Base-by-base conservation (phyloP, 1,140 invertebrate genomes). In the Calosoma granatense region DNA sequence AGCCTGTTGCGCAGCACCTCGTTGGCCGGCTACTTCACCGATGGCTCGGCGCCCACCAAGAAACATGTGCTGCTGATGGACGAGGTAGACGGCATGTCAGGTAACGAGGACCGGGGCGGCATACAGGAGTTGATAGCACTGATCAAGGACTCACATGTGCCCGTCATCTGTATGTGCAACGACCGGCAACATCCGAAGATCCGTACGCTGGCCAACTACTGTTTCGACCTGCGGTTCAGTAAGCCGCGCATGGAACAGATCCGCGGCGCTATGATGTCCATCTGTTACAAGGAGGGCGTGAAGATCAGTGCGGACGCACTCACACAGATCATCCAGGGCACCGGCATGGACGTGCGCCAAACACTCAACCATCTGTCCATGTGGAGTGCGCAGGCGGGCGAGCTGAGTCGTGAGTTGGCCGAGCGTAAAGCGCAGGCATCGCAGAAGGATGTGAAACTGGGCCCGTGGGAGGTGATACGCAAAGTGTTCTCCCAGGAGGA, bases 31-130 rank as follows among this genome's bases (percentile, higher is more conserved):
- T 87, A 78, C 67, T 78, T 21, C 30, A n/a, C 12, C 56, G 59
- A 61, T 53, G 63, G 63, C 17, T 59, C 54, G 12, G 61, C 61
- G 21, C 63, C 63, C 2, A 64, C 61, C 23, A 80, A 76, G 39
- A 89, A 93, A 61, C 92, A 97, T 69, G 91, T 96, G 20, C 70
- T 99, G 0, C 79, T 99, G 12, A 99, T 99, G 97, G 97, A 99
- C 67, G 97, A 99, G 83, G 97, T 99, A 0, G 97, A 99, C 71
- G 97, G 97, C 12, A 99, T 99, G 96, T 92, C 94, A 11, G 97
- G 97, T 12, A 99, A 99, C 72, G 94, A 99, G 72, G 97, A 99
- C 74, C 81, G 97, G 63, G 97, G 97, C 51, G 97, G 97, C 52
- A 80, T 98, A 43, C 88, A 92, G 72, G 96, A 99, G 77, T 71